A percentile compares a stretch with the other conserved stretches of the same genome.
These are phyloP conservation scores for Stenchaetothrips biformis DNA, from an alignment of 2,888 invertebrate genomes.

Conservation along the genomic window DNA sequence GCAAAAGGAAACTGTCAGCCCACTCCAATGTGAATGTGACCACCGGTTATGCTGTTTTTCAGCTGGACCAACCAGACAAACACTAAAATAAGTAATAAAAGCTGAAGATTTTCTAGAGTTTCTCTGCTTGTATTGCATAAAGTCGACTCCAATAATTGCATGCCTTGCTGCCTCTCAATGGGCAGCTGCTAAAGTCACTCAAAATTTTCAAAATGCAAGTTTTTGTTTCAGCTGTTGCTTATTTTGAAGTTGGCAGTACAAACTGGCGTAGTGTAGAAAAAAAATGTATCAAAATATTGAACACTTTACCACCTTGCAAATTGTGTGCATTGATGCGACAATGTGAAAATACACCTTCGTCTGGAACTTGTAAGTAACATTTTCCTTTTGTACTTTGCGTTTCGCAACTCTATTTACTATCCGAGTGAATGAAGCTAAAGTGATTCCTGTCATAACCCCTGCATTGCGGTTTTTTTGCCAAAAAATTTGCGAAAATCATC, in stretches of 20 bases:
- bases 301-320: neutral
- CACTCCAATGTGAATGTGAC: no score
- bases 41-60: no score
- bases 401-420: neutral
- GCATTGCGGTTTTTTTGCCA: neutral
- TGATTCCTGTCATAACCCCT: neutral
- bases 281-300: constrained; percentile 8
- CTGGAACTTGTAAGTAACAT: neutral
- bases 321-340: neutral
- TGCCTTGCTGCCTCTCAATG: no score
- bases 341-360: neutral
- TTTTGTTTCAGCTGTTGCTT: neutral
- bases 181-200: no score
- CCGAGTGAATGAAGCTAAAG: neutral
- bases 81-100: no score
- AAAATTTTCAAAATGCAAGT: no score
- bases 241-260: neutral
- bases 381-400: neutral
- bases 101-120: no score
- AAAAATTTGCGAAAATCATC: neutral
- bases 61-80: no score
- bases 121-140: no score
- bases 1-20: no score
- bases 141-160: no score
- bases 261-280: no score